A percentile compares a stretch with the other conserved stretches of the same genome.
Conservation (phyloP, 2,113 vertebrate genomes). For the Pseudorectes ferrugineus region DNA sequence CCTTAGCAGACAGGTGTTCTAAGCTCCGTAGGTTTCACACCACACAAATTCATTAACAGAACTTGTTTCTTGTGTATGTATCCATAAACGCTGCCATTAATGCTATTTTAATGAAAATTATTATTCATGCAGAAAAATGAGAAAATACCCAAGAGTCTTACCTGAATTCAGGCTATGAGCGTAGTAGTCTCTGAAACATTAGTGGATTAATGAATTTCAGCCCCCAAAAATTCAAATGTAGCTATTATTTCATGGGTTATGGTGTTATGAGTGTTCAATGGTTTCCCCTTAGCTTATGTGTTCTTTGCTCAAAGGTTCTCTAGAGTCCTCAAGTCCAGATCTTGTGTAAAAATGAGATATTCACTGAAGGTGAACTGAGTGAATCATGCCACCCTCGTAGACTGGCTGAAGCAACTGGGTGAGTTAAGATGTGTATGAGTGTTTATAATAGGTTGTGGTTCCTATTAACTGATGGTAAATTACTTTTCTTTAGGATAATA, state of each 20-base stretch:
- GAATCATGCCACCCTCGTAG: neutral
- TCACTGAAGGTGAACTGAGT: neutral
- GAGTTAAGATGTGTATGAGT: neutral
- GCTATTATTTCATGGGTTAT: neutral
- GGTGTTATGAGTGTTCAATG: rapidly evolving
- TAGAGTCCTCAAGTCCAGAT: neutral
- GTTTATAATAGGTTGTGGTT: neutral
- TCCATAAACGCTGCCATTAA: neutral
- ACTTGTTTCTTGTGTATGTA: neutral
- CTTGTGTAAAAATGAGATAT: neutral
- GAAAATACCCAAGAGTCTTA: neutral
- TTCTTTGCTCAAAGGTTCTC: neutral
- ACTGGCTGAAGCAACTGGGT: neutral
- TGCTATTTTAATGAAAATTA: neutral
- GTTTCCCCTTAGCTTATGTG: neutral
- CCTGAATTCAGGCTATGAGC: neutral
- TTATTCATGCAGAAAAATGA: neutral
- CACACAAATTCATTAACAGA: neutral
- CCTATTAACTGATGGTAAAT: neutral
- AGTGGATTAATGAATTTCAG: neutral
- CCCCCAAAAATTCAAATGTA: neutral
- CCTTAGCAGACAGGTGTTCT: neutral
- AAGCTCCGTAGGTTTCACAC: neutral
- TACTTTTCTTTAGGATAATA: neutral
- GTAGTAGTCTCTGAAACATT: neutral